Evolutionary conservation across 2,113 vertebrate species (phyloP).

Genomic region (Rhea americana): DNA sequence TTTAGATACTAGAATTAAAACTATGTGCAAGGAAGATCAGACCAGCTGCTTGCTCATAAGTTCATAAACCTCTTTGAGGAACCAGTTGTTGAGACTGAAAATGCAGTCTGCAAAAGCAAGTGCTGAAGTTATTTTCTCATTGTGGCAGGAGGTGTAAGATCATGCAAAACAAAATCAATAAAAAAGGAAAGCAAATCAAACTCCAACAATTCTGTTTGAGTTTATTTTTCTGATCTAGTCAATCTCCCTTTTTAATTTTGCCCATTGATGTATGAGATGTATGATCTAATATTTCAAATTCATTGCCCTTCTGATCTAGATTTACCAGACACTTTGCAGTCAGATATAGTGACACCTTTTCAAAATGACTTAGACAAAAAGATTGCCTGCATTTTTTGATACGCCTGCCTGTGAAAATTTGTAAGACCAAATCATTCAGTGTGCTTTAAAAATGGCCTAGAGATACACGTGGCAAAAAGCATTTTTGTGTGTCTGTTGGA

Average conservation of each 20-base stretch:
- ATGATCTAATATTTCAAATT: constrained; percentile 20
- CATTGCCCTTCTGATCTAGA: background rate
- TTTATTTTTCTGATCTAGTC: constrained; percentile 5
- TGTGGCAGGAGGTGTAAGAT: background rate
- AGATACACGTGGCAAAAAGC: background rate
- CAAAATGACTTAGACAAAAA: background rate
- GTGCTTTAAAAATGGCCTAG: background rate
- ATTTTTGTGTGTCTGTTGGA: background rate
- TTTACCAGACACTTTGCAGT: constrained; percentile 20
- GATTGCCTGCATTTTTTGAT: background rate
- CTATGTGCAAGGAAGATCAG: background rate
- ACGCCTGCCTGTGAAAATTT: background rate
- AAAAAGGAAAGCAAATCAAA: background rate
- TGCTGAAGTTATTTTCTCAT: background rate
- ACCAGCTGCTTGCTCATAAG: background rate
- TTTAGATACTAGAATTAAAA: background rate
- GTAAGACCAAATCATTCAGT: background rate
- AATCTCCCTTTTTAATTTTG: constrained; percentile 14
- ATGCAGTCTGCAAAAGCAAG: background rate
- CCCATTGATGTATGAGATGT: background rate
- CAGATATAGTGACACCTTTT: background rate
- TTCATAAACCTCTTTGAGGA: constrained; percentile 5
- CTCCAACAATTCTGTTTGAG: background rate
- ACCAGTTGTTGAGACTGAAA: background rate
- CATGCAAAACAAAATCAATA: background rate